Percentiles rank a stretch among this genome's conserved stretches.
Conservation (phyloP, 2,888 invertebrate species). For the Drosophila paramelanica region DNA sequence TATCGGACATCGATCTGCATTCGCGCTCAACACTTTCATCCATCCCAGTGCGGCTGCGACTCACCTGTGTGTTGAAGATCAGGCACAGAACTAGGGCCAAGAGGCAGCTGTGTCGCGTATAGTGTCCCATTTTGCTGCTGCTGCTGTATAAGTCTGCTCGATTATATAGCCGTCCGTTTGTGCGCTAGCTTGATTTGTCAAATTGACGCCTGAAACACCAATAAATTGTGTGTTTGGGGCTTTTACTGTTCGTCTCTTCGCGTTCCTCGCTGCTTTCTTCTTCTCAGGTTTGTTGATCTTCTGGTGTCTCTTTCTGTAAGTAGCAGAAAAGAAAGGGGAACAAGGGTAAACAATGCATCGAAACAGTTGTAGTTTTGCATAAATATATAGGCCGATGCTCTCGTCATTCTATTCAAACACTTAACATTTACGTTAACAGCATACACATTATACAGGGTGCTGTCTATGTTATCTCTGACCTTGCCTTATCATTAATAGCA, state of each 20-base stretch:
- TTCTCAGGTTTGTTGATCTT: conserved; percentile 60
- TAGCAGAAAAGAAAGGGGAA: conserved; percentile 76
- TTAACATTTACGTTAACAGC: conserved; percentile 30
- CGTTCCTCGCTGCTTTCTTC: conserved; percentile 65
- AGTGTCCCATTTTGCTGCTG: conserved; percentile 82
- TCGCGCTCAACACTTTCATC: conserved; percentile 37
- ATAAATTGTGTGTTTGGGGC: conserved; percentile 25
- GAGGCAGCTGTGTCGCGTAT: conserved; percentile 82
- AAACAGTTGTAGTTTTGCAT: conserved; percentile 46
- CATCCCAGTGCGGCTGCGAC: conserved; percentile 44
- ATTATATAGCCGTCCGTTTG: conserved; percentile 42
- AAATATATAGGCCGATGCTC: conserved; percentile 31
- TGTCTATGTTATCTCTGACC: conserved; percentile 15
- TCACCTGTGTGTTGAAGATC: conserved; percentile 84
- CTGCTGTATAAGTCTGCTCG: conserved; percentile 52
- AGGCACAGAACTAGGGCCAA: conserved; percentile 83
- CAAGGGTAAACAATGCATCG: conserved; percentile 77
- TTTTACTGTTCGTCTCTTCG: conserved; percentile 40
- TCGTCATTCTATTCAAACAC: conserved; percentile 1
- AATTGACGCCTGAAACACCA: conserved; percentile 50
- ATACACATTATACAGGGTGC: conserved; percentile 30
- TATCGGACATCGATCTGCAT: conserved; percentile 40
- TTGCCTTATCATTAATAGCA: conserved; percentile 5
- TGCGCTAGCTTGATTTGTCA: conserved; percentile 13
- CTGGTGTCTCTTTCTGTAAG: conserved; percentile 61